phyloP scores from a whole-genome alignment of 2,113 vertebrate genomes.

The Chionodraco myersi region DNA sequence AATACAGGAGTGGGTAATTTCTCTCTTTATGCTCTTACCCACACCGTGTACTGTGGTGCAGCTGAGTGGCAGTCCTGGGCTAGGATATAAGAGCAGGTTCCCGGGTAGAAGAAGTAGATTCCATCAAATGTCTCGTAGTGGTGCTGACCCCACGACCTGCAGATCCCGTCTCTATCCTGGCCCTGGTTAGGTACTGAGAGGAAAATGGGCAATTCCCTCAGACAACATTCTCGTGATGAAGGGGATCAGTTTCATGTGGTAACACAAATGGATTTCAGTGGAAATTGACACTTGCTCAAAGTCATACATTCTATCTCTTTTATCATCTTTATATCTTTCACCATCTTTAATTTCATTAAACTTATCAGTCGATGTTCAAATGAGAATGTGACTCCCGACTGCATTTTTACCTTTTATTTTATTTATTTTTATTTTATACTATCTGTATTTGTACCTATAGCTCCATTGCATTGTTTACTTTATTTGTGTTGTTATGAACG shows the following conservation, averaged over 20 bases:
- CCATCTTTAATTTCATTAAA: slow-evolving; percentile 45
- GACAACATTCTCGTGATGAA: slow-evolving; percentile 26
- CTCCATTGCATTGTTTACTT: too few relatives aligned
- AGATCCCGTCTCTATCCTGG: slow-evolving; percentile 94
- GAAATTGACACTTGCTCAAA: slow-evolving; percentile 7
- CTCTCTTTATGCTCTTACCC: slow-evolving; percentile 86
- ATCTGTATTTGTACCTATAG: too few relatives aligned
- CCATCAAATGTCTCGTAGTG: slow-evolving; percentile 99
- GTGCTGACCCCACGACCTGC: slow-evolving; percentile 97
- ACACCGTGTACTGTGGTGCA: slow-evolving; percentile 94
- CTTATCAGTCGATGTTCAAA: too few relatives aligned
- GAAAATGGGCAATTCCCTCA: slow-evolving; percentile 28
- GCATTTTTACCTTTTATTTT: too few relatives aligned
- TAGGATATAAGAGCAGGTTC: slow-evolving; percentile 96
- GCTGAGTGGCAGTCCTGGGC: slow-evolving; percentile 92
- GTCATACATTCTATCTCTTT: slow-evolving; percentile 11
- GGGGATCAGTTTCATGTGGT: slow-evolving; percentile 19
- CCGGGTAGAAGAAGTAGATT: slow-evolving; percentile 97
- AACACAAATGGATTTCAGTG: slow-evolving; percentile 13
- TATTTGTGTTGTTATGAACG: too few relatives aligned
- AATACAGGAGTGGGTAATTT: background rate
- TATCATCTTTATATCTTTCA: slow-evolving; percentile 41
- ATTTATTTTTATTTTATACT: too few relatives aligned
- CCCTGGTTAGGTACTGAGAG: slow-evolving; percentile 92
- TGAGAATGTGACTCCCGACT: too few relatives aligned